phyloP scores from a whole-genome alignment of 1,140 invertebrate genomes.

The Pogonognathellus flavescens region DNA sequence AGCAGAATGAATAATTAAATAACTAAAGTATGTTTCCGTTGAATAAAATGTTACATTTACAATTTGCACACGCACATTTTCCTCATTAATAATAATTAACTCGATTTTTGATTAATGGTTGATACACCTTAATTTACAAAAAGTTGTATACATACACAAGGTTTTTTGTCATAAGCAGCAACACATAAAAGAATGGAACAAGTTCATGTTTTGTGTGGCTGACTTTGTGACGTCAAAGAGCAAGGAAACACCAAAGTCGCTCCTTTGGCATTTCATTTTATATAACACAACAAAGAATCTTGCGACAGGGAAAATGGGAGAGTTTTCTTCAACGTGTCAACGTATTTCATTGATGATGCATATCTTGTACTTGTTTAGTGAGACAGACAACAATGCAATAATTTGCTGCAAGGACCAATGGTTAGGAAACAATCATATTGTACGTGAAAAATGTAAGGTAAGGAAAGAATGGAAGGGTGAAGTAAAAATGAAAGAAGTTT shows the following conservation, averaged over 20 bases:
- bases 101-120: too few species aligned
- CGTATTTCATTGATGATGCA: background rate
- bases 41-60: too few species aligned
- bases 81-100: too few species aligned
- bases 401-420: too few species aligned
- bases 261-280: background rate
- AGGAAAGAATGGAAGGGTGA: conserved; percentile 3
- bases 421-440: background rate
- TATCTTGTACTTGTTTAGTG: background rate
- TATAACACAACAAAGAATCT: background rate
- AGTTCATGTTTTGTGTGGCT: background rate
- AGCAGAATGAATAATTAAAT: too few species aligned
- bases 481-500: too few species aligned
- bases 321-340: background rate
- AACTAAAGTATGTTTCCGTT: too few species aligned
- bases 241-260: background rate
- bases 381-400: background rate
- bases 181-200: background rate
- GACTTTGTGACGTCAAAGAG: background rate
- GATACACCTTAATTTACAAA: too few species aligned
- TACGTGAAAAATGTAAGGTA: conserved; percentile 1
- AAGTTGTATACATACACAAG: too few species aligned
- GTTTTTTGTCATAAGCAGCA: too few species aligned
- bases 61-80: too few species aligned
- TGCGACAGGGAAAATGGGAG: background rate